Conservation (phyloP, 2,113 vertebrate species). For the Reinhardtius hippoglossoides region DNA sequence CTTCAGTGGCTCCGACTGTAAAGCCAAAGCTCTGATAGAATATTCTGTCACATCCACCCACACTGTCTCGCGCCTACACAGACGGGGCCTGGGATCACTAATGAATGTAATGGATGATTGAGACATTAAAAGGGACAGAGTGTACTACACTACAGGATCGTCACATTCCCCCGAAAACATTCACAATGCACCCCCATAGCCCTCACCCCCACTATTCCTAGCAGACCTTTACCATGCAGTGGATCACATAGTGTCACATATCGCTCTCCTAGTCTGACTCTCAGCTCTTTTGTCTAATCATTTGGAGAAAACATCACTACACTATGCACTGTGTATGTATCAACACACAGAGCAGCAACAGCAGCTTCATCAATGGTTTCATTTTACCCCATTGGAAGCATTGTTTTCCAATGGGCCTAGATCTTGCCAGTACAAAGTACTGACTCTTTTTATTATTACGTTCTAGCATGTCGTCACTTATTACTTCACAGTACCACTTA, state of each 20-base stretch:
- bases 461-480: not conserved
- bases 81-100: conserved; percentile 8
- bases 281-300: not conserved
- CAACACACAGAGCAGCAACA: conserved; percentile 1
- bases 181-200: not conserved
- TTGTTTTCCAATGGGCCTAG: not conserved
- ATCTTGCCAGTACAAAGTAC: not conserved
- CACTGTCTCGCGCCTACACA: not conserved
- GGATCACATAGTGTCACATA: not conserved
- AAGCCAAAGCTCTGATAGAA: conserved; percentile 21
- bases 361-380: no score
- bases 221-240: not conserved
- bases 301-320: not conserved
- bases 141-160: not conserved
- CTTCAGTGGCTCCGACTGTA: not conserved
- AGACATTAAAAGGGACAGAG: not conserved
- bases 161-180: not conserved
- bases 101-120: conserved; percentile 26
- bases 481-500: conserved; percentile 14
- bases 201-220: not conserved
- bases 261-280: no score
- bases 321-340: not conserved
- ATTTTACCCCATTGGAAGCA: no score
- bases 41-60: conserved; percentile 43
- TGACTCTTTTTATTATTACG: not conserved